phyloP scores from a whole-genome alignment of 2,113 vertebrate genomes.

The Podarcis cretensis region DNA sequence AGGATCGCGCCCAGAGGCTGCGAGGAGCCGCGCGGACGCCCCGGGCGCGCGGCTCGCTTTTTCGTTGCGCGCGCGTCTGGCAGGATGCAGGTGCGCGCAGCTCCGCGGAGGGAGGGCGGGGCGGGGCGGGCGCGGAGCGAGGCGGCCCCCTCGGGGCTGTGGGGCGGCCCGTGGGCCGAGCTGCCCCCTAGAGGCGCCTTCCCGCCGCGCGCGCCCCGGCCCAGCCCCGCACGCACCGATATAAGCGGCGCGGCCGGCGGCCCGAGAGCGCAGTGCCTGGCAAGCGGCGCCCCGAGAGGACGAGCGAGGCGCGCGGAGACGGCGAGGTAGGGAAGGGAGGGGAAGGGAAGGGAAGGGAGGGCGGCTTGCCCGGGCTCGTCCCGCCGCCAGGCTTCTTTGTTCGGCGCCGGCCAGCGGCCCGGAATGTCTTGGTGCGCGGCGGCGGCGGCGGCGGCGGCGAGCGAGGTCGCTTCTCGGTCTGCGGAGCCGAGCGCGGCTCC shows the following conservation, averaged over 20 bases:
- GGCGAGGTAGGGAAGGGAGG: no score
- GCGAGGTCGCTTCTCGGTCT: no score
- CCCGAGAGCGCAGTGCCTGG: no score
- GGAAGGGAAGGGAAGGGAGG: no score
- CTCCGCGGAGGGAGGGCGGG: conserved; percentile 7
- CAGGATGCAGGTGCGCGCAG: conserved; percentile 13
- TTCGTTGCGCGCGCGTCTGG: not conserved
- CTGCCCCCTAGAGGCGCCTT: conserved; percentile 68
- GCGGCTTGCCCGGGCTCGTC: not conserved
- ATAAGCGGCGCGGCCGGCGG: no score
- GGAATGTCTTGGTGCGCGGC: not conserved
- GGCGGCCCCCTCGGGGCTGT: no score
- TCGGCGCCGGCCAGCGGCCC: not conserved
- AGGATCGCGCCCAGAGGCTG: not conserved
- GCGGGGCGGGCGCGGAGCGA: no score
- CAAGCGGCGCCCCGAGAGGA: no score
- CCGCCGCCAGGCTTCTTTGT: not conserved
- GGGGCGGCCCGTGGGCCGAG: not conserved
- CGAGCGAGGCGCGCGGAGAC: not conserved
- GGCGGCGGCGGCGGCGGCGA: no score
- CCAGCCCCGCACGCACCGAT: no score
- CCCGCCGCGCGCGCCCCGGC: conserved; percentile 8
- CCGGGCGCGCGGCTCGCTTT: not conserved
- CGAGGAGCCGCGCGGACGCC: no score
- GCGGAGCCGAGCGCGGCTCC: not conserved